Percentiles rank a stretch among this genome's conserved stretches.
Evolutionary conservation across 1,140 invertebrate genomes (phyloP).

Genomic region (Nomia melanderi): DNA sequence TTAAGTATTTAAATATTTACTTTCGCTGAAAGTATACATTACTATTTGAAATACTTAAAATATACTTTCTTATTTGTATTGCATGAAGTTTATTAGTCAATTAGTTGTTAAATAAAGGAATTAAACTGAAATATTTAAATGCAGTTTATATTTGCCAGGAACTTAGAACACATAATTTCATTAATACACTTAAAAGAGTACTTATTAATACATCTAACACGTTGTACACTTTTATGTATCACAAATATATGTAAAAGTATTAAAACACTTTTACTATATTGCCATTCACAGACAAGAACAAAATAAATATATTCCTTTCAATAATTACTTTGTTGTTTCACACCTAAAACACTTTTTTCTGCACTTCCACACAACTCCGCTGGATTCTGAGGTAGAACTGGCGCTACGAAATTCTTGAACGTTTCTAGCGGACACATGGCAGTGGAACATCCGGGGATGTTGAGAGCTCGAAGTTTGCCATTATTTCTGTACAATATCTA

Average conservation of each 20-base stretch:
- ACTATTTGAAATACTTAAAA: no score
- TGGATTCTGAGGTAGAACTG: not conserved
- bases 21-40: no score
- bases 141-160: no score
- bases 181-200: no score
- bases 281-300: not conserved
- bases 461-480: not conserved
- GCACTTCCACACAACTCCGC: not conserved
- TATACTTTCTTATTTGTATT: no score
- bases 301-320: not conserved
- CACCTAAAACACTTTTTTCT: not conserved
- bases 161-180: no score
- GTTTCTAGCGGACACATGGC: conserved; percentile 19
- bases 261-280: not conserved
- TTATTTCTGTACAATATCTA: conserved; percentile 15
- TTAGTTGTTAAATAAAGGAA: no score
- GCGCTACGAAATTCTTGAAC: conserved; percentile 1
- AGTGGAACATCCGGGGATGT: conserved; percentile 1
- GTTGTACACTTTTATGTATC: no score
- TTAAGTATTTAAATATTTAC: no score
- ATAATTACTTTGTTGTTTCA: not conserved
- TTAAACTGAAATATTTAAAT: no score
- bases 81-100: no score
- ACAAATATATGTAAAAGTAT: not conserved
- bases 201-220: no score